These are phyloP conservation scores for Oreocharis arfaki DNA, from an alignment of 2,113 vertebrate genomes.

Conservation along the genomic window DNA sequence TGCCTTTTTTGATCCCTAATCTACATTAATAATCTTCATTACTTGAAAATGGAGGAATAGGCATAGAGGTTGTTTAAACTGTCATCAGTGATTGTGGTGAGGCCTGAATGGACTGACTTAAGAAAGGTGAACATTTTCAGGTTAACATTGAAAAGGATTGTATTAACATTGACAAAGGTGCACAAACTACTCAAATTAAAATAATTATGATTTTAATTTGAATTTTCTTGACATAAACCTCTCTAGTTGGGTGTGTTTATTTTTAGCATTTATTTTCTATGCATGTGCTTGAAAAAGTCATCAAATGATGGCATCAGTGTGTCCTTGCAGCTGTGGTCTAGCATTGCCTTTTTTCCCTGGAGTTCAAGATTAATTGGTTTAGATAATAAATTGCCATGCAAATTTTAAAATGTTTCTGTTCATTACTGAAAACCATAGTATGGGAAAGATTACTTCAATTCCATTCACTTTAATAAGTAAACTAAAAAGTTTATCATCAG, in stretches of 20 bases:
- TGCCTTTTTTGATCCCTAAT: not conserved
- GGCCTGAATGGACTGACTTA: not conserved
- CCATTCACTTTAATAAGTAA: not conserved
- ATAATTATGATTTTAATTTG: not conserved
- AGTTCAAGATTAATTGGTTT: not conserved
- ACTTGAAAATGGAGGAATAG: not conserved
- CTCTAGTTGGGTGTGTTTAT: not conserved
- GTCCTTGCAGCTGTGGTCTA: not conserved
- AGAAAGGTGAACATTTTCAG: not conserved
- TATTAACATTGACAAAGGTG: not conserved
- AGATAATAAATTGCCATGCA: not conserved
- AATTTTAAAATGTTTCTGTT: not conserved
- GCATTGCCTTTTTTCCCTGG: not conserved
- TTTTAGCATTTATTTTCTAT: not conserved
- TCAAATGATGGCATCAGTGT: not conserved
- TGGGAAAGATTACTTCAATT: not conserved
- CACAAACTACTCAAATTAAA: not conserved
- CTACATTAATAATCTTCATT: not conserved
- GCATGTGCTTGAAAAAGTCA: not conserved
- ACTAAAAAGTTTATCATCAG: not conserved
- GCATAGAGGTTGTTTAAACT: not conserved
- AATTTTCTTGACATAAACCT: not conserved
- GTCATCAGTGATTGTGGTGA: not conserved
- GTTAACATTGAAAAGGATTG: not conserved
- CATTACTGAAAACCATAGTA: not conserved